Conservation (phyloP, 2,113 vertebrate genomes). For the Mastomys natalensis region DNA sequence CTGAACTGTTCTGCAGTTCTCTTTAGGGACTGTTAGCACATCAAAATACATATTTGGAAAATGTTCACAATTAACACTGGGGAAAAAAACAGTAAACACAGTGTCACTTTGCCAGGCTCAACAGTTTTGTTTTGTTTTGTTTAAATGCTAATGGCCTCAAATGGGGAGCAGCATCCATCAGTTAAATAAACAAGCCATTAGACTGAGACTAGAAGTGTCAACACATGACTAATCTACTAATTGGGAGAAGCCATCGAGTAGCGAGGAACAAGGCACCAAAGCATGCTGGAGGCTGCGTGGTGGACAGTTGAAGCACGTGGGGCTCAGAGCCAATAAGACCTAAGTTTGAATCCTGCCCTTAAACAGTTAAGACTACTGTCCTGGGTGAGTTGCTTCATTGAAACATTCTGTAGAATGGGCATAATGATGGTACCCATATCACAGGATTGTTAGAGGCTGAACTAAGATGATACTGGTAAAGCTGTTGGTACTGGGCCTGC, state of each 20-base stretch:
- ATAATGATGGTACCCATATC: neutral
- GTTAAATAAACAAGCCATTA: constrained; percentile 84
- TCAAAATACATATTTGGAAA: constrained; percentile 82
- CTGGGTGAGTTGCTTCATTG: constrained; percentile 20
- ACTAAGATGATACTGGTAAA: constrained; percentile 20
- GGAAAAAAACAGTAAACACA: constrained; percentile 77
- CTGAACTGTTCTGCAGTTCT: constrained; percentile 45
- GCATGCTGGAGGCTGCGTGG: constrained; percentile 57
- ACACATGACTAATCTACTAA: constrained; percentile 84
- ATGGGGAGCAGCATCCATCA: constrained; percentile 82
- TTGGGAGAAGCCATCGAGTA: constrained; percentile 67
- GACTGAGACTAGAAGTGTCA: constrained; percentile 80
- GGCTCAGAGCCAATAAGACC: neutral
- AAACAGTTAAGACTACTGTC: neutral
- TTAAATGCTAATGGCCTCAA: constrained; percentile 82
- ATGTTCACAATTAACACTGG: constrained; percentile 78
- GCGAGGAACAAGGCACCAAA: constrained; percentile 64
- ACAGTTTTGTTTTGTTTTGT: constrained; percentile 83
- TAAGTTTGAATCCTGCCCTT: constrained; percentile 57
- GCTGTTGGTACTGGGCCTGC: neutral
- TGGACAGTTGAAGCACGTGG: neutral
- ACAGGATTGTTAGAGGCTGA: neutral
- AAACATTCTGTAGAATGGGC: constrained; percentile 44
- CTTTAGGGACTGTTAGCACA: constrained; percentile 75
- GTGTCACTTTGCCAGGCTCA: constrained; percentile 81